Evolutionary conservation across 2,888 invertebrate species (phyloP), one percentile per base, ranked within the genome.

Genomic region (Geophilus truncorum): DNA sequence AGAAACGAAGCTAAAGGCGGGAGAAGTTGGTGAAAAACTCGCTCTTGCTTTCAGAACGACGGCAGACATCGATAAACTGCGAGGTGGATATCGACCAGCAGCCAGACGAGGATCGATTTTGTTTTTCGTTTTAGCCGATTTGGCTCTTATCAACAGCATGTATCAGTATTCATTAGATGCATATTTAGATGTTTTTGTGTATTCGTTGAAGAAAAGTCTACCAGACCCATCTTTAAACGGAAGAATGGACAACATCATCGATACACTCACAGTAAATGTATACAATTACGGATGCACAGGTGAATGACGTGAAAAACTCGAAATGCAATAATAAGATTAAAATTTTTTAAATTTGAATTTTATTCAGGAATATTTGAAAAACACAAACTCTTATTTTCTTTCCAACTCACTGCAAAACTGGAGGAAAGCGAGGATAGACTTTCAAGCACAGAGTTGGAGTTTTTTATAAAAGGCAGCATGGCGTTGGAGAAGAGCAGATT

Each of bases 271-370:
- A 0, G 93, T 93, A 85, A 95, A 93, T 85, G 92, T 97, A 0
- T 97, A 96, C 85, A 93, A 93, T 85, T 97, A 95, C 84, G 96
- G 95, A 1, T 96, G 96, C 85, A 95, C 94, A 30, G 93, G 91
- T 91, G 84, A 84, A n/a, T n/a, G n/a, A n/a, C n/a, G n/a, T n/a
- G n/a, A n/a, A n/a, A n/a, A n/a, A n/a, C n/a, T n/a, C n/a, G n/a
- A n/a, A n/a, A n/a, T n/a, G n/a, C n/a, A n/a, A n/a, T n/a, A n/a
- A n/a, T n/a, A n/a, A n/a, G 18, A 77, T 45, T 36, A 45, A 75
- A 62, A 34, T 15, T 18, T 28, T 75, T 34, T n/a, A n/a, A n/a
- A n/a, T n/a, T n/a, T n/a, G n/a, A n/a, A n/a, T n/a, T n/a, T n/a
- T n/a, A n/a, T 82, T 0, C 85, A 91, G 94, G 96, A 79, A 94